Evolutionary conservation across 2,113 vertebrate species (phyloP), one percentile per base, ranked within the genome.

Genomic region (Otus sunia): DNA sequence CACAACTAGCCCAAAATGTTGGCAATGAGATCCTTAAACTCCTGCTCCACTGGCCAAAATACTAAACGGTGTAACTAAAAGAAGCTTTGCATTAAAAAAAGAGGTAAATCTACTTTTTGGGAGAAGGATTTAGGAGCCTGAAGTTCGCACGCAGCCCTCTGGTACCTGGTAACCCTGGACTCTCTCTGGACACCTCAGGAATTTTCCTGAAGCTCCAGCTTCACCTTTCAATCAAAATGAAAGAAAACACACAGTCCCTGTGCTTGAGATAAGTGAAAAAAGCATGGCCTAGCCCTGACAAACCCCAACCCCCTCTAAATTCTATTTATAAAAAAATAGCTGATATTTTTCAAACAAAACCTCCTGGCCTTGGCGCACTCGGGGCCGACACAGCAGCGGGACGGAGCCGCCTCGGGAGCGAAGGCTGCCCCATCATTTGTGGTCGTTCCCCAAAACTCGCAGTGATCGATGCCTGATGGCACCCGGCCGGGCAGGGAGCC

Each of bases 291-390:
- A 25, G n/a, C 19, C 37, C 37, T 2, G 6, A 58, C 52, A 71
- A 30, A 4, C 64, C 71, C 8, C 17, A 29, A 36, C 7, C 2
- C 0, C 6, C 26, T 15, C 17, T 36, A 26, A 22, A 21, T 7
- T 32, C 34, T 60, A 15, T 37, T 53, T 47, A 63, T 15, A 36
- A 52, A 49, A 17, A 84, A 29, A 5, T 10, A 43, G 10, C 8
- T 23, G 41, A 37, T 32, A 22, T 13, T 67, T 72, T 66, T 29
- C 20, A 39, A 23, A 43, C 20, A 17, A 55, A 41, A 21, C 12
- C 41, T 29, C 41, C 25, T 0, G 2, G 29, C 12, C 12, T n/a
- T 6, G 6, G 39, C 3, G 1, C 5, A 0, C 21, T 6, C 1
- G 2, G 49, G 37, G 15, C 23, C 4, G 25, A 29, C 26, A 52